A percentile compares a stretch with the other conserved stretches of the same genome.
These are phyloP conservation scores for Eulemur albifrons DNA, from an alignment of 2,797 vertebrate genomes.

Conservation along the genomic window DNA sequence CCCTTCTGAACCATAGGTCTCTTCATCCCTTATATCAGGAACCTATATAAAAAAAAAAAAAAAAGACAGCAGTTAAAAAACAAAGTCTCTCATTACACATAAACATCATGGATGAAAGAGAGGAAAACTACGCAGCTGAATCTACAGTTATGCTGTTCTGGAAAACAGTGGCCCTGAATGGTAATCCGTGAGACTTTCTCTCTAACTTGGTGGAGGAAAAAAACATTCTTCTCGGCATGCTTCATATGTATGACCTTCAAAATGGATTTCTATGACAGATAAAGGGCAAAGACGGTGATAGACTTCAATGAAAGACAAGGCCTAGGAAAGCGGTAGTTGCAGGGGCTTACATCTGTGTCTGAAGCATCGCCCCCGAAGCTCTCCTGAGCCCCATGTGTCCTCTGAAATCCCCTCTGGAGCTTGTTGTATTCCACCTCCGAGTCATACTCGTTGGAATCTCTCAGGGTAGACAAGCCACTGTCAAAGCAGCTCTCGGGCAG, in stretches of 20 bases:
- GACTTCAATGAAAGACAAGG: background rate
- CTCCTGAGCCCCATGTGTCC: conserved; percentile 79
- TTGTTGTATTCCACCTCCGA: conserved; percentile 91
- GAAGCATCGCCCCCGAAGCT: conserved; percentile 87
- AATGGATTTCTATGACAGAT: background rate
- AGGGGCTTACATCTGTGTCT: conserved; percentile 90
- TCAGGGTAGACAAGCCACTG: conserved; percentile 94
- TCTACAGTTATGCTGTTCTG: background rate
- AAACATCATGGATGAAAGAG: background rate
- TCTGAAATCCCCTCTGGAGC: conserved; percentile 82
- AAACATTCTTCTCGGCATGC: background rate
- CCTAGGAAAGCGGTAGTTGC: background rate
- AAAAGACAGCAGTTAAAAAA: background rate
- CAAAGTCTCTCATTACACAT: background rate
- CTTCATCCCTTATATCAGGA: conserved; percentile 90
- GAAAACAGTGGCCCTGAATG: background rate
- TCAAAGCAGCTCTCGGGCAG: conserved; percentile 93
- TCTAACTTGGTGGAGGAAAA: background rate
- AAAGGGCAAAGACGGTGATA: background rate
- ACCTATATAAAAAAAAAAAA: conserved; percentile 83
- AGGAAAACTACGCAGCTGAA: background rate
- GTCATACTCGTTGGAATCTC: conserved; percentile 92
- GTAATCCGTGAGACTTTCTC: background rate
- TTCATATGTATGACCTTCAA: background rate
- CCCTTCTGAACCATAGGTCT: conserved; percentile 86